Evolutionary conservation across 2,888 invertebrate species (phyloP).

Genomic region (Agonum fuliginosum): DNA sequence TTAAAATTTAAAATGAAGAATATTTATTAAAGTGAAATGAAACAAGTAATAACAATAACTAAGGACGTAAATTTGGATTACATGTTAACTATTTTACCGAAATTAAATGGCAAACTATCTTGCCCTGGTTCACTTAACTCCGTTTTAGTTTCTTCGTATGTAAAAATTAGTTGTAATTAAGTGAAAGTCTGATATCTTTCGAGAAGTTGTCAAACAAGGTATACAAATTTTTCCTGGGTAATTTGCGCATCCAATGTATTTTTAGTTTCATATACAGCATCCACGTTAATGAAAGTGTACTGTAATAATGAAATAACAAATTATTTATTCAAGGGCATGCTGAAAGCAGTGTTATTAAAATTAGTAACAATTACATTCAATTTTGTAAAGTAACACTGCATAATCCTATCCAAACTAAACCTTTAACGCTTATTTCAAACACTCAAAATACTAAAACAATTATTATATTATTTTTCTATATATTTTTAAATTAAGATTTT

Average conservation of each 20-base stretch:
- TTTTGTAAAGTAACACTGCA: neutral
- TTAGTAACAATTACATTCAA: neutral
- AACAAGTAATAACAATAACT: neutral
- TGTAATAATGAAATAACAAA: slow-evolving; percentile 25
- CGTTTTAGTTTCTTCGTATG: slow-evolving; percentile 51
- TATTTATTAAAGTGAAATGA: neutral
- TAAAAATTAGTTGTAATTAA: slow-evolving; percentile 56
- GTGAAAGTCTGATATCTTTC: slow-evolving; percentile 57
- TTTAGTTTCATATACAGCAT: slow-evolving; percentile 25
- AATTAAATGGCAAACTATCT: slow-evolving; percentile 57
- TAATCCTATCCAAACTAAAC: neutral
- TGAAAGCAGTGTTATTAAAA: neutral
- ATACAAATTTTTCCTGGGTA: slow-evolving; percentile 39
- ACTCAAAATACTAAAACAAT: too few relatives aligned
- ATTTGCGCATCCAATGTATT: slow-evolving; percentile 47
- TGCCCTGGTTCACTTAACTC: slow-evolving; percentile 58
- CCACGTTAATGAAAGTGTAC: slow-evolving; percentile 17
- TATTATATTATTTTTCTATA: too few relatives aligned
- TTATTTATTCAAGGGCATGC: neutral
- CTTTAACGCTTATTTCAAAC: neutral
- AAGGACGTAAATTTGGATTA: neutral
- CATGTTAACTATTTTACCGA: slow-evolving; percentile 34
- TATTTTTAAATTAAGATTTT: too few relatives aligned
- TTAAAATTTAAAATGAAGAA: too few relatives aligned
- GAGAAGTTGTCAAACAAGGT: slow-evolving; percentile 56